Conservation (phyloP, 2,113 vertebrate genomes). For the Pteropus alecto region DNA sequence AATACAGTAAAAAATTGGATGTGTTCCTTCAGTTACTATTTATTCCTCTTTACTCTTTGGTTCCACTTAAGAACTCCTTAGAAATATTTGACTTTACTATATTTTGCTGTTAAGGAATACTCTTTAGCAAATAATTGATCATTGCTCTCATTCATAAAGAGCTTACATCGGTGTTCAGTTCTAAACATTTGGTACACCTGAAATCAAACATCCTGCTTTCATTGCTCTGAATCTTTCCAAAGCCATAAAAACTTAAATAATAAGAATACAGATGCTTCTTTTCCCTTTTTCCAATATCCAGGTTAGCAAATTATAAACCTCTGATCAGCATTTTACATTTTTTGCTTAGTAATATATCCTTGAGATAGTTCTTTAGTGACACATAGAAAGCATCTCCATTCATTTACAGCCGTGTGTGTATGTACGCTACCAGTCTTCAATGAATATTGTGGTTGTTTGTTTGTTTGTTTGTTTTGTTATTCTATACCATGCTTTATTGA, state of each 20-base stretch:
- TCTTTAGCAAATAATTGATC: background rate
- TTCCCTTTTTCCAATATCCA: background rate
- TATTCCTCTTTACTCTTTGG: background rate
- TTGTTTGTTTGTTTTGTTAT: background rate
- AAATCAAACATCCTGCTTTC: background rate
- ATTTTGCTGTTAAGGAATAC: background rate
- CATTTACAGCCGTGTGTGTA: background rate
- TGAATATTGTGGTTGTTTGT: background rate
- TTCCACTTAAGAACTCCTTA: background rate
- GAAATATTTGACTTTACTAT: background rate
- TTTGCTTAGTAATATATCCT: background rate
- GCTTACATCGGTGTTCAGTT: background rate
- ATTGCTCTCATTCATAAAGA: background rate
- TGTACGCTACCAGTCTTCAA: background rate
- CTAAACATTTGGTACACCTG: background rate
- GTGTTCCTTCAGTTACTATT: conserved; percentile 15
- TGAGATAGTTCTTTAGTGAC: background rate
- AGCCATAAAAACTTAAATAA: background rate
- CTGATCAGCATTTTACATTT: background rate
- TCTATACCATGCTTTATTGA: background rate
- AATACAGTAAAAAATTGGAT: background rate
- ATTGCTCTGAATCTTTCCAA: background rate
- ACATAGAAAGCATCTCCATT: background rate
- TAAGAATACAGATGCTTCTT: background rate
- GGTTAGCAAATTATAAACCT: background rate